phyloP scores from a whole-genome alignment of 1,140 invertebrate species.

The Wasmannia auropunctata region DNA sequence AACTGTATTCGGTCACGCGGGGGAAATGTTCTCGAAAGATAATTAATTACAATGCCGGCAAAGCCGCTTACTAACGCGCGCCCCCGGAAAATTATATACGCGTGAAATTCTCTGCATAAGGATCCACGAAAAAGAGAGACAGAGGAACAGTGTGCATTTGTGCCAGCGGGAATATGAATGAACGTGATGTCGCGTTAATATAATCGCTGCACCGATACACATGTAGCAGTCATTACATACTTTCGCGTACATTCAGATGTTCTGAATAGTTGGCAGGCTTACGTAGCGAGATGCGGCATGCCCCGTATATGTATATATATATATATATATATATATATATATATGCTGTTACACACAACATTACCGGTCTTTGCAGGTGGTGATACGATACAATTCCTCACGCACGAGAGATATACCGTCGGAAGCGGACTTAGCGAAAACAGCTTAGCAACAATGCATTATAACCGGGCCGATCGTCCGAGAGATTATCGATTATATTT shows the following conservation, averaged over 20 bases:
- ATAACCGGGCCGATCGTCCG: background rate
- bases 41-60: constrained; percentile 8
- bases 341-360: background rate
- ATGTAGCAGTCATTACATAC: background rate
- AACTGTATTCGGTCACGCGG: constrained; percentile 5
- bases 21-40: constrained; percentile 9
- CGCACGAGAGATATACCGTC: constrained; percentile 24
- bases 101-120: background rate
- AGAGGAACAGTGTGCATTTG: background rate
- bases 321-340: no score
- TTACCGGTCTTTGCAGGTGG: constrained; percentile 24
- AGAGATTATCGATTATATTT: constrained; percentile 24
- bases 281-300: constrained; percentile 17
- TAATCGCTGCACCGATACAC: background rate
- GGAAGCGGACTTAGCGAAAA: constrained; percentile 44
- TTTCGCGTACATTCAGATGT: background rate
- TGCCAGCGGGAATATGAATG: background rate
- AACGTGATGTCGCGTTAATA: constrained; percentile 25
- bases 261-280: constrained; percentile 29
- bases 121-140: background rate
- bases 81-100: constrained; percentile 17
- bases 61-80: constrained; percentile 53
- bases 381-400: constrained; percentile 28
- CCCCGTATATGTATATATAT: no score
- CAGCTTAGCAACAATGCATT: constrained; percentile 12